Conservation (phyloP, 2,113 vertebrate species). For the Oryzias curvinotus region DNA sequence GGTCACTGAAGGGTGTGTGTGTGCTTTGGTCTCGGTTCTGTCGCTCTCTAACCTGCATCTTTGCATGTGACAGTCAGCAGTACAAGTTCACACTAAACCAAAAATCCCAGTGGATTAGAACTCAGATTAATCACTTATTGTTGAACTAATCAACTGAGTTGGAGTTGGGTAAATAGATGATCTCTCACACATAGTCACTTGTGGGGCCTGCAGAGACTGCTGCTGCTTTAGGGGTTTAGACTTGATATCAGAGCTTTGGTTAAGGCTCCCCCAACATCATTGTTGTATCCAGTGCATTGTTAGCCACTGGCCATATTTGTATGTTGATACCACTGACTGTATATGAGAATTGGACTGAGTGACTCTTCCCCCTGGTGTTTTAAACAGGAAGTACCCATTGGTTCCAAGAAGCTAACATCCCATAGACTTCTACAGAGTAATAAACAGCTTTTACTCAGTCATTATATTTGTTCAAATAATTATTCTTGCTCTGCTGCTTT, state of each 20-base stretch:
- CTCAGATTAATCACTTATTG: background rate
- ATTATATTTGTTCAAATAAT: too few relatives aligned
- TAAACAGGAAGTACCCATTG: too few relatives aligned
- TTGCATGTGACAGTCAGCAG: constrained; percentile 32
- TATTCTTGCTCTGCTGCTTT: too few relatives aligned
- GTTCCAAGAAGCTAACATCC: too few relatives aligned
- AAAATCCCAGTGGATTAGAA: constrained; percentile 22
- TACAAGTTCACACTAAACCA: constrained; percentile 41
- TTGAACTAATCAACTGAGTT: constrained; percentile 47
- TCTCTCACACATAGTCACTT: background rate
- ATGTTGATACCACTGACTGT: too few relatives aligned
- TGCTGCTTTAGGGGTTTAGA: constrained; percentile 6
- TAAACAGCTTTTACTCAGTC: too few relatives aligned
- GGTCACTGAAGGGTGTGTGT: constrained; percentile 45
- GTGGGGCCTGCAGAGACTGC: too few relatives aligned
- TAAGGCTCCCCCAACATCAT: constrained; percentile 26
- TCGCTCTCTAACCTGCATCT: constrained; percentile 58
- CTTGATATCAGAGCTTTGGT: constrained; percentile 27
- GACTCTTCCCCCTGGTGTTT: too few relatives aligned
- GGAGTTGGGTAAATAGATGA: constrained; percentile 46
- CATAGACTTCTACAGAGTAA: too few relatives aligned
- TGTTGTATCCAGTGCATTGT: background rate
- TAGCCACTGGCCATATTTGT: too few relatives aligned
- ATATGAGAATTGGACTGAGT: too few relatives aligned
- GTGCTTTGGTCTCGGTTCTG: constrained; percentile 16